Evolutionary conservation across 35 echinoderm and acorn worm species (phyloP).

Genomic region (Apostichopus japonicus): DNA sequence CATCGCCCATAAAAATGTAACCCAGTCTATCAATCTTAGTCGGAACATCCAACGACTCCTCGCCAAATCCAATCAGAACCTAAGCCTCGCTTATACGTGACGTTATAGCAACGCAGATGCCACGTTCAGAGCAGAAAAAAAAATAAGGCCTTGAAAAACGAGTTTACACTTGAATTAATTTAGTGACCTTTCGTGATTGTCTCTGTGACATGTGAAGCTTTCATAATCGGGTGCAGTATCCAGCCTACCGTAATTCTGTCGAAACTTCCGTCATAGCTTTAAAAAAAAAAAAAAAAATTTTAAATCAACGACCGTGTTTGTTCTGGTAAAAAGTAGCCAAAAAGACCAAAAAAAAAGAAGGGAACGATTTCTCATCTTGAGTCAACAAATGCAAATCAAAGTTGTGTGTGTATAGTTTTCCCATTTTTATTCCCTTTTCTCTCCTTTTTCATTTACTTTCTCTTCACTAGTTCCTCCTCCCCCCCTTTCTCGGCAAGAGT

Average conservation of each 20-base stretch:
- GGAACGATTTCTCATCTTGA: too few species aligned
- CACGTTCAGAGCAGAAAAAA: not conserved
- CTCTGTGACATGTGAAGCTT: not conserved
- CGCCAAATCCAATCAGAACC: not conserved
- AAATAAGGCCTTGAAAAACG: not conserved
- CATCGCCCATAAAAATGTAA: not conserved
- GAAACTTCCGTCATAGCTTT: not conserved
- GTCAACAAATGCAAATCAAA: too few species aligned
- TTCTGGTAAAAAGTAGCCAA: too few species aligned
- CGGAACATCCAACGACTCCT: not conserved
- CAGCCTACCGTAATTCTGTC: not conserved
- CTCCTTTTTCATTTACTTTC: too few species aligned
- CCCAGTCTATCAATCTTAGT: not conserved
- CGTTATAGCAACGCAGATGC: too few species aligned
- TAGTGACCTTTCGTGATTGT: not conserved
- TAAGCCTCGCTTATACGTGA: not conserved
- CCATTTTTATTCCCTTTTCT: too few species aligned
- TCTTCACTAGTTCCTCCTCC: too few species aligned
- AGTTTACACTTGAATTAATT: slow-evolving; percentile 1
- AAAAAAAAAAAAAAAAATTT: too few species aligned
- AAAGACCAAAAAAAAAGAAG: too few species aligned
- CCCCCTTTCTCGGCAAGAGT: too few species aligned
- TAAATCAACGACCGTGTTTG: too few species aligned
- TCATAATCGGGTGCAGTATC: not conserved
- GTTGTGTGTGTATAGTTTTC: too few species aligned